Percentiles rank a stretch among this genome's conserved stretches.
These are phyloP conservation scores for Collichthys lucidus DNA, from an alignment of 2,113 vertebrate species.

Conservation along the genomic window DNA sequence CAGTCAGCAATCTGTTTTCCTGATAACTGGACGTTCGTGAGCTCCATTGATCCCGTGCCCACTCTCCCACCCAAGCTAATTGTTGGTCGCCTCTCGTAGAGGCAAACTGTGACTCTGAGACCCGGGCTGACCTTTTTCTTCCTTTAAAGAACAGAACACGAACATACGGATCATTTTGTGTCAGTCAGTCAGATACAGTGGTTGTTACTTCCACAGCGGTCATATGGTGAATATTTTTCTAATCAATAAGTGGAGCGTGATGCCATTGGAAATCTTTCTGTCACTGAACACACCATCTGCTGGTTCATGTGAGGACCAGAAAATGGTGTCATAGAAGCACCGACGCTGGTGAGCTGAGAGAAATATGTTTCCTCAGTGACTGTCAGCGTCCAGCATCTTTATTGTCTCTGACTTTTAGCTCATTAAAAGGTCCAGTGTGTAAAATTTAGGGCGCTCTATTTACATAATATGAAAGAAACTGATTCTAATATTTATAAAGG, in stretches of 20 bases:
- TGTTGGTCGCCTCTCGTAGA: conserved; percentile 38
- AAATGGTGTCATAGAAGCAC: conserved; percentile 1
- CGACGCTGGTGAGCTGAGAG: not conserved
- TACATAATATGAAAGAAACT: too few relatives aligned
- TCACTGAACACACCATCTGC: conserved; percentile 23
- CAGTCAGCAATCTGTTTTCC: conserved; percentile 70
- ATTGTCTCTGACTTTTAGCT: too few relatives aligned
- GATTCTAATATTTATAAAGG: too few relatives aligned
- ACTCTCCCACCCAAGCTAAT: conserved; percentile 11
- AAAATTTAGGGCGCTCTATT: too few relatives aligned
- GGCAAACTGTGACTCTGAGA: conserved; percentile 20
- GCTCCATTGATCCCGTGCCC: conserved; percentile 41
- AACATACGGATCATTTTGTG: not conserved
- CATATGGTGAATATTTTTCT: not conserved
- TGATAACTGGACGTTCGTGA: conserved; percentile 40
- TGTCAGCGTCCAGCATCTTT: too few relatives aligned
- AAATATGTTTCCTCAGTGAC: too few relatives aligned
- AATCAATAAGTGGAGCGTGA: conserved; percentile 20
- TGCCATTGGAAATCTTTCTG: conserved; percentile 41
- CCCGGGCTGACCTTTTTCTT: conserved; percentile 6
- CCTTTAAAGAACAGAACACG: not conserved
- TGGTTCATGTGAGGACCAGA: conserved; percentile 15
- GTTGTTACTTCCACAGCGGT: not conserved
- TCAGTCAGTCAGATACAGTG: not conserved
- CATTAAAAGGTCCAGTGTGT: too few relatives aligned